Evolutionary conservation across 2,113 vertebrate species (phyloP).

Genomic region (Anguilla rostrata): DNA sequence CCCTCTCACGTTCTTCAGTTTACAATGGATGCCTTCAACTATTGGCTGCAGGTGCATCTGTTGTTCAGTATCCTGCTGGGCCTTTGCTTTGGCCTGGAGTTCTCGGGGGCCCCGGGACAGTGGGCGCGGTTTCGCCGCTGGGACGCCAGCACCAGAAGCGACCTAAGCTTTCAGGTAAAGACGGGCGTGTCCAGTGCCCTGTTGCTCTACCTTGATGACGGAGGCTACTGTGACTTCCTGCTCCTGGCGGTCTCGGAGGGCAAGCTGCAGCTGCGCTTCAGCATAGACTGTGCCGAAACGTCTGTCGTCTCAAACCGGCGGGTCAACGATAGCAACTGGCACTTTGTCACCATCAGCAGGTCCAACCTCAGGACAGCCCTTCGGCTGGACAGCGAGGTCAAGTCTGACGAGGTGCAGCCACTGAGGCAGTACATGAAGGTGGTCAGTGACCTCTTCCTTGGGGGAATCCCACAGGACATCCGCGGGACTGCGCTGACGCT

Average conservation of each 20-base stretch:
- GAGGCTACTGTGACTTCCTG: conserved; percentile 93
- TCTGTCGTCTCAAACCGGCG: conserved; percentile 75
- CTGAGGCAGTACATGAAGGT: conserved; percentile 92
- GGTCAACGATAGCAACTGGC: conserved; percentile 91
- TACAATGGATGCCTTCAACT: conserved; percentile 72
- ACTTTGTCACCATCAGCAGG: conserved; percentile 87
- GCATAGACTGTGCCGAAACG: conserved; percentile 91
- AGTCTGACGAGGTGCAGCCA: conserved; percentile 78
- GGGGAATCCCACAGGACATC: conserved; percentile 87
- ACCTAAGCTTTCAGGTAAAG: conserved; percentile 95
- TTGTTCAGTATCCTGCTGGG: conserved; percentile 80
- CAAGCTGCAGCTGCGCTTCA: conserved; percentile 83
- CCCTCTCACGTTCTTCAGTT: conserved; percentile 48
- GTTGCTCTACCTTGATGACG: conserved; percentile 92
- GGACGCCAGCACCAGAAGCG: conserved; percentile 89
- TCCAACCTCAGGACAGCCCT: conserved; percentile 81
- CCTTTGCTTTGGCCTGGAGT: conserved; percentile 84
- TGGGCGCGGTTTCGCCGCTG: conserved; percentile 96
- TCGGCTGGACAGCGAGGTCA: conserved; percentile 83
- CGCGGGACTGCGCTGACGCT: conserved; percentile 84
- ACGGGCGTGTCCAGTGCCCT: conserved; percentile 86
- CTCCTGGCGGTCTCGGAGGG: conserved; percentile 81
- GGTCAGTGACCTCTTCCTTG: conserved; percentile 91
- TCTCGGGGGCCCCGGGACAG: conserved; percentile 88
- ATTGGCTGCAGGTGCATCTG: conserved; percentile 75